Base-by-base conservation (phyloP, 1,140 invertebrate genomes). In the Dryas iulia region DNA sequence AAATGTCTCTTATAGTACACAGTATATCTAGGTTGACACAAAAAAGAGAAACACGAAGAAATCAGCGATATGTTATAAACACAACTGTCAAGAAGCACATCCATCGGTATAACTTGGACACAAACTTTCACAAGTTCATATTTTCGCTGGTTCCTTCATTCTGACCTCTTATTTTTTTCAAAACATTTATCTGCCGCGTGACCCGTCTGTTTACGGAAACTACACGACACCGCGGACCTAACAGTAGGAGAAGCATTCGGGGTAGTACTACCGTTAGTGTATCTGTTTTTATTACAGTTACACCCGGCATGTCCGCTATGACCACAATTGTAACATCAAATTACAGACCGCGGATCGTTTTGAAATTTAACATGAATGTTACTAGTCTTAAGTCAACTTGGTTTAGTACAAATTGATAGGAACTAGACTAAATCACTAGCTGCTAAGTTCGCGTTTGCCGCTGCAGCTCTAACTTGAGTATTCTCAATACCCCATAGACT, bases 381-480 rank as follows among this genome's bases (percentile, higher is more conserved):
- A 18, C 12, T 47, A 14, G 6, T 47, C 8, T 18, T 47, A 47
- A 18, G n/a, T 31, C 5, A 31, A 31, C 5, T 66, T 47, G 73
- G 69, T 47, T 71, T 75, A 6, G 57, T 12, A 52, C 72, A 75
- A 33, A 60, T 69, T 0, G 73, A 59, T 31, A 75, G 56, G 56
- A 71, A 75, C 1, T 30, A 30, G 2, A 74, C 66, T 21, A 71
- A 23, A 65, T 59, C 54, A 4, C 53, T n/a, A n/a, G n/a, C 14
- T 3, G 58, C 18, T 18, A 75, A 18, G 14, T 57, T 58, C 1
- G 69, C 62, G 23, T 72, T 72, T 11, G 67, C 18, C 8, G 71
- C 59, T 10, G 74, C 74, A 0, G 70, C 71, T 0, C 68, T 23
- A 5, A 72, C 33, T 6, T 69, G 64, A 3, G 67, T 14, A 30